Base-by-base conservation (phyloP, 2,113 vertebrate genomes). In the Noctilio leporinus region DNA sequence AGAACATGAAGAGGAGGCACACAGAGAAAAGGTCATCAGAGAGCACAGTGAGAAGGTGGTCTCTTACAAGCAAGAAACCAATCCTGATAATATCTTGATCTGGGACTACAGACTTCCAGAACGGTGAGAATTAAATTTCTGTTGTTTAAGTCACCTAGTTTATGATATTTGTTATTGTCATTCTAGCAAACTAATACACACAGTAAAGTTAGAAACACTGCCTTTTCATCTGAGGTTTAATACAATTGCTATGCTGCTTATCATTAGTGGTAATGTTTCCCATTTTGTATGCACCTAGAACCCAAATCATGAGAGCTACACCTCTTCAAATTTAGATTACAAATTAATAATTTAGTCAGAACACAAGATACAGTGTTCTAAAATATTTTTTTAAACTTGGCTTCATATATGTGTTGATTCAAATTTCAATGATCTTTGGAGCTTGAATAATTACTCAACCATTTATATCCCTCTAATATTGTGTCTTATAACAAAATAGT, bases 331-430 rank as follows among this genome's bases (percentile, higher is more conserved):
- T 95, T 95, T 76, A 85, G 57, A 80, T 87, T 81, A 76, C 5
- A 87, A 83, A 91, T 90, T 90, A 93, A 89, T 51, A 89, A 91
- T 64, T 94, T 96, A 92, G 77, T 73, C 64, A 95, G 73, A 55
- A 89, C 14, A 91, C 28, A 95, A 67, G 30, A 77, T 7, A 62
- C 7, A 47, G 40, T 81, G 40, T 40, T 81, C 20, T 94, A 72
- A 91, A 95, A 91, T 84, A 93, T 72, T 94, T 76, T 80, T 92
- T 89, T 91, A 89, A 81, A 94, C 75, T 90, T 94, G 33, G 28
- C 8, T 86, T 87, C 12, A 11, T 75, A 11, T 75, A 67, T 80
- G 10, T 51, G 10, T 38, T 93, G 49, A 88, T 62, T 28, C 49
- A 90, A 91, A 94, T 88, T 88, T 80, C 76, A 96, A 62, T 72